These are phyloP conservation scores for Lissocephala sabroskyi DNA, from an alignment of 2,888 invertebrate species.

Conservation along the genomic window DNA sequence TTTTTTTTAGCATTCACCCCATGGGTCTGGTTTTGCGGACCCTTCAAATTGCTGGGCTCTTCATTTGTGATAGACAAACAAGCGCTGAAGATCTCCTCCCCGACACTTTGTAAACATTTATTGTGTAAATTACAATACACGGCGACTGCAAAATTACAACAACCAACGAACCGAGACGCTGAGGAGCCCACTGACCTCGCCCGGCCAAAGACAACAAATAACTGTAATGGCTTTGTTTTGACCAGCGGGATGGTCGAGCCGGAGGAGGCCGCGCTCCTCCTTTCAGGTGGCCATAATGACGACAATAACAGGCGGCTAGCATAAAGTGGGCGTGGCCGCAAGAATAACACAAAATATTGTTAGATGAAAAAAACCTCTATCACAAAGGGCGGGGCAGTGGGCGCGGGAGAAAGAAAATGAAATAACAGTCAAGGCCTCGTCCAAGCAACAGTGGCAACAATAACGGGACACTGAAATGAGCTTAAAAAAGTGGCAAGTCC, in stretches of 20 bases:
- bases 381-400: conserved; percentile 10
- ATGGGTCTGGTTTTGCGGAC: no score
- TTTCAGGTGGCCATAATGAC: no score
- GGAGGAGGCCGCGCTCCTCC: background rate
- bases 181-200: conserved; percentile 30
- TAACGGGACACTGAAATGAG: conserved; percentile 1
- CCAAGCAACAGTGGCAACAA: background rate
- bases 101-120: conserved; percentile 50
- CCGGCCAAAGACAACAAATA: conserved; percentile 61
- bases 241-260: conserved; percentile 18
- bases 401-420: conserved; percentile 39
- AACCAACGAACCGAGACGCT: background rate
- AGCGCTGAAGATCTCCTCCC: no score
- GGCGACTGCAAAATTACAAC: background rate
- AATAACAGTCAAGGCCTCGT: conserved; percentile 51
- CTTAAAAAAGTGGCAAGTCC: conserved; percentile 1
- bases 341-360: background rate
- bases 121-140: conserved; percentile 54
- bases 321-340: conserved; percentile 2
- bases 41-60: no score
- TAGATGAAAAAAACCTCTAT: background rate
- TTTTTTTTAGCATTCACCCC: no score
- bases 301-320: conserved; percentile 41
- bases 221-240: conserved; percentile 63
- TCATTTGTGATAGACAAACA: no score